Conservation (phyloP, 2,113 vertebrate genomes). For the Pelobates fuscus region DNA sequence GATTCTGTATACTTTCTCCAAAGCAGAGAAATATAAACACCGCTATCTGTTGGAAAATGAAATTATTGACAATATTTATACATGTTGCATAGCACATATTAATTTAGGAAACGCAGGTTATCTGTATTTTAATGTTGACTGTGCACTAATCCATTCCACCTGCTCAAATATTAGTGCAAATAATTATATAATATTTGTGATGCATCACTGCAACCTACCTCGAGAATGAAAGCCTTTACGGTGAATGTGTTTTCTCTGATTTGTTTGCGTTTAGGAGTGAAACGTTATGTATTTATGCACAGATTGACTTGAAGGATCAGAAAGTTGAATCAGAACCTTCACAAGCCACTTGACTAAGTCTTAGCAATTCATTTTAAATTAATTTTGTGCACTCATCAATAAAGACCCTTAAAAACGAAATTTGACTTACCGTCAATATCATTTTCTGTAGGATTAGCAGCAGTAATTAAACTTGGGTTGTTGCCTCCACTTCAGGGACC, state of each 20-base stretch:
- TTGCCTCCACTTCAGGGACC: too few species aligned
- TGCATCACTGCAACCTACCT: conserved; percentile 73
- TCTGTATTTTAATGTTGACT: conserved; percentile 88
- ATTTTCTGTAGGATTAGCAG: too few species aligned
- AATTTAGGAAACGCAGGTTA: conserved; percentile 78
- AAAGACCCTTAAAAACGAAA: conserved; percentile 19
- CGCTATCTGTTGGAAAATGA: conserved; percentile 69
- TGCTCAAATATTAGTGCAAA: conserved; percentile 95
- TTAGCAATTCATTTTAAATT: conserved; percentile 63
- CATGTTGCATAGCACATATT: conserved; percentile 82
- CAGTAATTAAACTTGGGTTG: too few species aligned
- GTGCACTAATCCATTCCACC: conserved; percentile 98
- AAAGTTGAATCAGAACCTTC: conserved; percentile 64
- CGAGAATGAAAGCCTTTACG: conserved; percentile 67
- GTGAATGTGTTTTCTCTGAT: conserved; percentile 70
- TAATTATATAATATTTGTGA: conserved; percentile 82
- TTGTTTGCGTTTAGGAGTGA: conserved; percentile 68
- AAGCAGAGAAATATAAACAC: conserved; percentile 74
- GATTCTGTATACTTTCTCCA: conserved; percentile 63
- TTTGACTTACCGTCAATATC: background rate
- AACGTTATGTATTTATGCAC: conserved; percentile 69
- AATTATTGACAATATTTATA: conserved; percentile 80
- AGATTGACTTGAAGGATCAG: conserved; percentile 67
- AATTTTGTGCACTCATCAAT: conserved; percentile 56
- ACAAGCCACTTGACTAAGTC: conserved; percentile 65